Evolutionary conservation across 2,113 vertebrate species (phyloP), one percentile per base, ranked within the genome.

Genomic region (Crotalus tigris): DNA sequence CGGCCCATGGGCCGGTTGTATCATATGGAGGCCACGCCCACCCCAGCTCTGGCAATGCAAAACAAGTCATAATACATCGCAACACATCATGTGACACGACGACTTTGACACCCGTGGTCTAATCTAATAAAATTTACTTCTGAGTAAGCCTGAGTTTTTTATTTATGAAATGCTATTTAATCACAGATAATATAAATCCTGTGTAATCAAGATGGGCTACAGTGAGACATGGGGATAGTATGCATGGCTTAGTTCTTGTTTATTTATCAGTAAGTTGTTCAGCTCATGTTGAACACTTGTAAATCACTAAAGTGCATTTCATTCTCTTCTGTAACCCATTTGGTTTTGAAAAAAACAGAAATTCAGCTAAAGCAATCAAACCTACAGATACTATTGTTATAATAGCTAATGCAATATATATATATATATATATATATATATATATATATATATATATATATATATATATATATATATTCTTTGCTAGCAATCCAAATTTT

Each of bases 301-400:
- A 81, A 81, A 81, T 81, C 44, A 5, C 17, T 87, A 29, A 88
- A 88, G 93, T 94, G 93, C 92, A 90, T 92, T 39, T 75, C 88
- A 64, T 94, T 89, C 94, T 0, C 0, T 93, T 91, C 64, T 94
- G 91, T 51, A 24, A 58, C 88, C 91, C 95, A 89, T 94, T 94
- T 58, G 81, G 92, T 81, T 69, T 81, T 93, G 89, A 3, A 1
- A 95, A 95, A 93, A 95, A 3, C 39, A 94, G 87, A 90, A 93
- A 95, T 93, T 95, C 88, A 94, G 94, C 92, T 89, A 91, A 94
- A 93, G 93, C 81, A 95, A 93, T 92, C 58, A 12, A 69, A 81
- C 49, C 53, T 51, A 24, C 39, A 39, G 94, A 94, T 55, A 85
- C 11, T 93, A n/a, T 11, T 93, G 12, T 33, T 94, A 92, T 19